Evolutionary conservation across 2,797 vertebrate genomes (phyloP).

Genomic region (Coranthus polyacanthus): DNA sequence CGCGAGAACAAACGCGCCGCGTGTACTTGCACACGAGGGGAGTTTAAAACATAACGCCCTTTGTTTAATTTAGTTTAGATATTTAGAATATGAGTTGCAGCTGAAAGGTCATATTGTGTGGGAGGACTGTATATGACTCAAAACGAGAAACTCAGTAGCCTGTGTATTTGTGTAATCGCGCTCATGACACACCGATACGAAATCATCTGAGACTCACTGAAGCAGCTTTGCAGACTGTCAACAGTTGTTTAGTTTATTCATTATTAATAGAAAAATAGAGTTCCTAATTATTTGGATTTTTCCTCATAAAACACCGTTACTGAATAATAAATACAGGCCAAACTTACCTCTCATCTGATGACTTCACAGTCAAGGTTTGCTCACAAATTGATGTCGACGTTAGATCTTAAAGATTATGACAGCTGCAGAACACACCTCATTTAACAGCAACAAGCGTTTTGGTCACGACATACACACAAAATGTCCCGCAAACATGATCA

Average conservation of each 20-base stretch:
- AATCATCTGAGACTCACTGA: constrained; percentile 34
- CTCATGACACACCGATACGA: constrained; percentile 33
- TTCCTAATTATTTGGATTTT: neutral
- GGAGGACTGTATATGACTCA: constrained; percentile 92
- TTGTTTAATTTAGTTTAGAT: constrained; percentile 49
- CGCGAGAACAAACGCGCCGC: neutral
- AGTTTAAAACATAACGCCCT: constrained; percentile 29
- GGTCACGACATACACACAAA: constrained; percentile 37
- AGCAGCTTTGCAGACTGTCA: constrained; percentile 24
- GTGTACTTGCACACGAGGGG: constrained; percentile 6
- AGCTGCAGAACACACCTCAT: too few relatives aligned
- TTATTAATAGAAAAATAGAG: neutral
- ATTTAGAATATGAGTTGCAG: constrained; percentile 85
- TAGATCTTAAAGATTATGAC: constrained; percentile 8
- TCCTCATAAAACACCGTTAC: neutral
- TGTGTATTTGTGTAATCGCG: constrained; percentile 32
- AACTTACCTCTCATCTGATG: neutral
- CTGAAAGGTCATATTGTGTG: constrained; percentile 91
- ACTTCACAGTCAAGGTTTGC: constrained; percentile 13
- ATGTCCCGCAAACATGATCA: constrained; percentile 49
- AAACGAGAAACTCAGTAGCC: constrained; percentile 60
- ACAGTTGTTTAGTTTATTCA: constrained; percentile 3
- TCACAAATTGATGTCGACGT: neutral
- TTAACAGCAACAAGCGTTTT: neutral
- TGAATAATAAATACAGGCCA: neutral